Evolutionary conservation across 2,113 vertebrate species (phyloP), one percentile per base, ranked within the genome.

Genomic region (Dermatemys mawii): DNA sequence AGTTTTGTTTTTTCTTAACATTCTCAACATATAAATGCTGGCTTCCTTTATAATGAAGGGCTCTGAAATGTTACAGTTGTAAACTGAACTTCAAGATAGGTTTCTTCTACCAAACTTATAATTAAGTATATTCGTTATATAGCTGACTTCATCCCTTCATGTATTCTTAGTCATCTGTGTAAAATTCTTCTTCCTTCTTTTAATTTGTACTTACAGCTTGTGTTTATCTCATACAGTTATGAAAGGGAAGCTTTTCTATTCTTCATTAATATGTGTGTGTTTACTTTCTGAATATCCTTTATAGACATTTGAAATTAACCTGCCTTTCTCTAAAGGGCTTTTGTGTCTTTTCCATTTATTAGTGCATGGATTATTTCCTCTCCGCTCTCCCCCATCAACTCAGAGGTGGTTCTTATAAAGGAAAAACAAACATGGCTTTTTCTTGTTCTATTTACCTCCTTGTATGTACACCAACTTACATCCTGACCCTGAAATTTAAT

Each of bases 161-260:
- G 41, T 86, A 92, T 87, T 78, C 78, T 90, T 0, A 3, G 76
- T 78, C 70, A 91, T 2, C 80, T 88, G 41, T 44, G 41, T 38
- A 86, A 91, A 93, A 67, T 67, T 85, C 12, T 41, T 82, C 70
- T 41, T 87, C n/a, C 81, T 95, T 93, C 44, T 91, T 44, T 19
- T n/a, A 76, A 76, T 76, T 57, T 85, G 53, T 87, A 29, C 81
- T 94, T 90, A 49, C 81, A 48, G 50, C n/a, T 91, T 53, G 32
- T 67, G 46, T 91, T 76, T 76, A 76, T 44, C 41, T 76, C 73
- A 81, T 75, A 5, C 83, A 76, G 86, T 92, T 89, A 75, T 67
- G 87, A 75, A 21, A 70, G 27, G n/a, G 41, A 92, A 88, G 57
- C 48, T 90, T 67, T 41, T 81, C 78, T 87, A 80, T 67, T 24